Conservation (phyloP, 1,140 invertebrate genomes). For the Drosophila sp. region DNA sequence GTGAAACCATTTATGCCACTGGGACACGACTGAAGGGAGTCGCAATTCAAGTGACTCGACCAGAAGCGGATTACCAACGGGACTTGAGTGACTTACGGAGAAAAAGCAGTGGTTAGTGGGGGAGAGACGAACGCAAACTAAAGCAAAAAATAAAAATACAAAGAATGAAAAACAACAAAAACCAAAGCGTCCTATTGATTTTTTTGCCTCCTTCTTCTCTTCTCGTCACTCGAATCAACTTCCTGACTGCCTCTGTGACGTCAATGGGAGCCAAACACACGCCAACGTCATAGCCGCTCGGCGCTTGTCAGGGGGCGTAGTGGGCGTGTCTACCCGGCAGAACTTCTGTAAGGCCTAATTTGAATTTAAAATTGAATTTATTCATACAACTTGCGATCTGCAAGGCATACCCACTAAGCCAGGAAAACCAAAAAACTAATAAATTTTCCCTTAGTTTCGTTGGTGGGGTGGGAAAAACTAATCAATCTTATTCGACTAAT, state of each 20-base stretch:
- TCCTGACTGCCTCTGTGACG: slow-evolving; percentile 56
- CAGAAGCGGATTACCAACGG: slow-evolving; percentile 69
- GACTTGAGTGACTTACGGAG: slow-evolving; percentile 66
- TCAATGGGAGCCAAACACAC: slow-evolving; percentile 48
- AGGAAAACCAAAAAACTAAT: not conserved
- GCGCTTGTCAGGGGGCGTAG: not conserved
- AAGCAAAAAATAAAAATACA: slow-evolving; percentile 29
- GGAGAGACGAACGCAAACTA: slow-evolving; percentile 19
- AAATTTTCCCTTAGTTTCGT: not conserved
- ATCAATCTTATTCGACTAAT: slow-evolving; percentile 54
- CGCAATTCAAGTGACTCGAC: slow-evolving; percentile 61
- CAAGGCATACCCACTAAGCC: too few species aligned
- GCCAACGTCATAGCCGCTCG: slow-evolving; percentile 21
- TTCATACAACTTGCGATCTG: not conserved
- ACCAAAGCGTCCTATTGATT: slow-evolving; percentile 63
- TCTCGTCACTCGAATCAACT: slow-evolving; percentile 40
- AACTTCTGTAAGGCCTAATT: not conserved
- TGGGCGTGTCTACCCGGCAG: not conserved
- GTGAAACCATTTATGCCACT: slow-evolving; percentile 62
- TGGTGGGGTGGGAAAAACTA: not conserved
- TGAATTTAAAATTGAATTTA: slow-evolving; percentile 5
- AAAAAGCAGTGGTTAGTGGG: slow-evolving; percentile 22
- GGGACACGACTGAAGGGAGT: not conserved
- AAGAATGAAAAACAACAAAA: slow-evolving; percentile 38
- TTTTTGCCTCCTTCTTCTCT: slow-evolving; percentile 32